Evolutionary conservation across 2,113 vertebrate species (phyloP), one percentile per base, ranked within the genome.

Genomic region (Muscicapa adusta): DNA sequence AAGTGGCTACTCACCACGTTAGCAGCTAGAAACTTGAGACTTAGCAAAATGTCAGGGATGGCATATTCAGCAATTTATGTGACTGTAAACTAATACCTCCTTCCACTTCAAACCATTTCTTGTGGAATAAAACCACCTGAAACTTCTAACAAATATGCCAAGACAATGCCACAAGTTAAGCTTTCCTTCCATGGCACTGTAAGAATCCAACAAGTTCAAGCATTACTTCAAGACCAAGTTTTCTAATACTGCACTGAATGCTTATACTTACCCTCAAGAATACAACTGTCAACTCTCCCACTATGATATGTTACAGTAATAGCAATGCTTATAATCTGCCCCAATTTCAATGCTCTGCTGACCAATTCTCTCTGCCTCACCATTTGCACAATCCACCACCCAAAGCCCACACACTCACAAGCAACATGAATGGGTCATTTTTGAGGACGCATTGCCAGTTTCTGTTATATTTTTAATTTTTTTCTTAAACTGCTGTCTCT

Each of bases 191-290:
- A n/a, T 0, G 15, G 40, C 40, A 34, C 24, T 66, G 40, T 6
- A 72, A 58, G 28, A 80, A 91, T 14, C 5, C 18, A 72, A 3
- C 2, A 53, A 62, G 10, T 73, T 65, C 23, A 33, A 31, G 28
- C 25, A 18, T 40, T n/a, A 47, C 13, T 70, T 71, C 14, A 48
- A 26, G 15, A 13, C 61, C 3, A 48, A 63, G 19, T 50, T 34
- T 47, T 47, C 40, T 40, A 50, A 63, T 24, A 45, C 1, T 58
- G 23, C 2, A 8, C 15, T 19, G 36, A 60, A 9, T 19, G 3
- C 47, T 94, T 40, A 38, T 60, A 94, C 89, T 96, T 96, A 94
- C 89, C 77, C 51, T 60, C 10, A n/a, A 23, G 3, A 91, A 71
- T 0, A 42, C 10, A 40, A 48, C 28, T 1, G 3, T 18, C 14